phyloP scores from a whole-genome alignment of 30 jellyfish, hydroid and myxozoan genomes.

The Turritopsis rubra region DNA sequence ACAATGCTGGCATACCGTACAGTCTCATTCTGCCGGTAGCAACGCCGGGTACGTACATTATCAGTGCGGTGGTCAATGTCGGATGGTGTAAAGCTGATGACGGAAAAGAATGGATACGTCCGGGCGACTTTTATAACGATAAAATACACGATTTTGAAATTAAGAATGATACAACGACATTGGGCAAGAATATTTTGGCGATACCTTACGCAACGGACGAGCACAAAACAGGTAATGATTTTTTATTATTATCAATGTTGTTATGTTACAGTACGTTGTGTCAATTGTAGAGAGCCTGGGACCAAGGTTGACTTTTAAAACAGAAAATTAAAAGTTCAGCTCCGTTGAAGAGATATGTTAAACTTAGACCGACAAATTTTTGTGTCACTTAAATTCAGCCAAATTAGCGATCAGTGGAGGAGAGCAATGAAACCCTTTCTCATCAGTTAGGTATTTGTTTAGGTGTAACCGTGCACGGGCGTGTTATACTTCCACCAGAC shows the following conservation, averaged over 20 bases:
- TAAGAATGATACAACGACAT: not conserved
- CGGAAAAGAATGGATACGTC: slow-evolving; percentile 25
- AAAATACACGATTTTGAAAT: slow-evolving; percentile 40
- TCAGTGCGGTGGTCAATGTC: slow-evolving; percentile 38
- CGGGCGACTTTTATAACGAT: slow-evolving; percentile 34
- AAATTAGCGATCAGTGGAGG: too few species aligned
- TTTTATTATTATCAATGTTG: too few species aligned
- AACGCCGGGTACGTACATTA: slow-evolving; percentile 28
- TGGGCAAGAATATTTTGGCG: slow-evolving; percentile 26
- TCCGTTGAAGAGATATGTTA: too few species aligned
- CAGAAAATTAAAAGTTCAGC: too few species aligned
- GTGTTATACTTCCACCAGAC: slow-evolving; percentile 25
- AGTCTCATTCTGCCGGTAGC: slow-evolving; percentile 4
- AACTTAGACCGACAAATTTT: too few species aligned
- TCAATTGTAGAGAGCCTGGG: not conserved
- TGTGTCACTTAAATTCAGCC: too few species aligned
- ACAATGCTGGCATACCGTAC: slow-evolving; percentile 35
- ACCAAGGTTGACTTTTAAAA: too few species aligned
- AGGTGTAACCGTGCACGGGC: slow-evolving; percentile 31
- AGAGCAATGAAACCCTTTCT: too few species aligned
- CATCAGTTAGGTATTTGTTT: too few species aligned
- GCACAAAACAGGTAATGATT: slow-evolving; percentile 20
- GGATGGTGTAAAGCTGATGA: slow-evolving; percentile 39
- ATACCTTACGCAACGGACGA: slow-evolving; percentile 22
- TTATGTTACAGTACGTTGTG: not conserved